phyloP scores from a whole-genome alignment of 2,797 vertebrate genomes.

The Poecilia wingei region DNA sequence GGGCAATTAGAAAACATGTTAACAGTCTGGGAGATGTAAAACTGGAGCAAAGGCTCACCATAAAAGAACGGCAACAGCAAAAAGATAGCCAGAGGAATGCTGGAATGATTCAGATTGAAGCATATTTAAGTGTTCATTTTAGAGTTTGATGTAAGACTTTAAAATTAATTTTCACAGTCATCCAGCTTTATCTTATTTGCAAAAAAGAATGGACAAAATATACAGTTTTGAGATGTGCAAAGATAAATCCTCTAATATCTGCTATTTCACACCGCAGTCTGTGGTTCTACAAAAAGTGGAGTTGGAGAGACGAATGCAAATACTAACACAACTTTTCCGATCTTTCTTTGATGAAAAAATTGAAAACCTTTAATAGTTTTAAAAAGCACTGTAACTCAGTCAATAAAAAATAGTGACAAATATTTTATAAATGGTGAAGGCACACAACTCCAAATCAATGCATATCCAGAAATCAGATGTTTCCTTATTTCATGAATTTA shows the following conservation, averaged over 20 bases:
- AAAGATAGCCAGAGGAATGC: too few species aligned
- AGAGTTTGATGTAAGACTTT: background rate
- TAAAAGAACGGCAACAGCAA: background rate
- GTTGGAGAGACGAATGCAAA: background rate
- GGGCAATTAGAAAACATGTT: too few species aligned
- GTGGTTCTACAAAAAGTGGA: background rate
- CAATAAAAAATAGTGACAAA: background rate
- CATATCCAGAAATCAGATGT: conserved; percentile 1
- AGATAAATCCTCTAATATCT: background rate
- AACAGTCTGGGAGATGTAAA: too few species aligned
- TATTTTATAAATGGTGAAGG: background rate
- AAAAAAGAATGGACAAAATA: background rate
- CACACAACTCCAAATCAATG: background rate
- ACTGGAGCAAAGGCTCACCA: too few species aligned
- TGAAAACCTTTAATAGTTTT: background rate
- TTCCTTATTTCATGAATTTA: conserved; percentile 44
- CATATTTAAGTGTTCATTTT: background rate
- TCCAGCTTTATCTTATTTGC: background rate
- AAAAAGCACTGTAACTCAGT: background rate
- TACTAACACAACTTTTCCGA: background rate
- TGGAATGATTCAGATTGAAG: background rate
- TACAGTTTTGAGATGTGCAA: background rate
- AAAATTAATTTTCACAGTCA: background rate
- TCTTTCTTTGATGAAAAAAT: background rate
- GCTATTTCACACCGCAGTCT: background rate